Base-by-base conservation (phyloP, 2,797 vertebrate species). In the Typhlichthys subterraneus region DNA sequence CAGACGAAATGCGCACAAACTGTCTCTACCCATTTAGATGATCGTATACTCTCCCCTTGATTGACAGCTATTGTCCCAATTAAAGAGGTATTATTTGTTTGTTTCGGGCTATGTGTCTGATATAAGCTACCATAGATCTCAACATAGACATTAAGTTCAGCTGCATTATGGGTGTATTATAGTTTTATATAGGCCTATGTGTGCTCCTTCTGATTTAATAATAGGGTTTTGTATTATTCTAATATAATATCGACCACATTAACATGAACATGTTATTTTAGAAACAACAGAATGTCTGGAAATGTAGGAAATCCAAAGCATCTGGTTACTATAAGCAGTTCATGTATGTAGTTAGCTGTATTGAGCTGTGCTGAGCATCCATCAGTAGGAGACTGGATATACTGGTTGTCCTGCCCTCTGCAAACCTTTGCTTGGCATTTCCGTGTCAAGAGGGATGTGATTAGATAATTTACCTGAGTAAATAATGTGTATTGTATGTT, bases 401-500 rank as follows among this genome's bases (percentile, higher is more conserved):
- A n/a, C 13, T 48, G 46, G 46, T 48, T 12, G 11, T 48, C 1
- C 49, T 45, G 49, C 3, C 15, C 2, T 1, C 29, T 12, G 17
- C 4, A 48, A 48, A n/a, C 5, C 2, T 11, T 48, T 11, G 11
- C 11, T 23, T 11, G 52, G 19, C 45, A 53, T 69, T 45, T 58
- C 47, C 38, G 54, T 55, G 2, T 45, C 23, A 68, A 58, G 13
- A 17, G 46, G 13, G 58, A 12, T 8, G 53, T 71, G 47, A 12
- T 15, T 12, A 42, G 45, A 61, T 57, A 9, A 15, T 29, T 51
- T 61, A 0, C 33, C 13, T 60, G 33, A 42, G 69, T 60, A 51
- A 17, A 15, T 15, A 51, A 17, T 14, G 49, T 58, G 7, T 69
- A 56, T 14, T 69, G 13, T 5, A 49, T 67, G 48, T 63, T 5